These are phyloP conservation scores for Rostratula benghalensis DNA, from an alignment of 2,113 vertebrate genomes.

Conservation along the genomic window DNA sequence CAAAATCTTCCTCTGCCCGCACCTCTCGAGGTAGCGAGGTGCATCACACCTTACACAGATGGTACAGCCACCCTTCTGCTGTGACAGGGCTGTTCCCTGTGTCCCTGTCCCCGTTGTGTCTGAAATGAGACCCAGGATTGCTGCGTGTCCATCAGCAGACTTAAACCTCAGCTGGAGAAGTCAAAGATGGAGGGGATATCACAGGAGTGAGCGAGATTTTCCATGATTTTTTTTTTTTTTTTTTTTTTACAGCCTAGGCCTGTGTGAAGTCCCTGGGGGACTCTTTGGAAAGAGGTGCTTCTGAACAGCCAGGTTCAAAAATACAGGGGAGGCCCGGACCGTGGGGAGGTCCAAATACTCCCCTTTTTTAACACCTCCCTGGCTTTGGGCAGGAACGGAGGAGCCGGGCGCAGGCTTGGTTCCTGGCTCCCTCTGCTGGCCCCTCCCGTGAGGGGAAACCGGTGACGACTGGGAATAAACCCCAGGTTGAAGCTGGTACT, in stretches of 20 bases:
- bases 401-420: not conserved
- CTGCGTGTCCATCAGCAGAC: fast-evolving
- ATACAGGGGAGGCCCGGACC: not conserved
- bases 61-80: too few relatives aligned
- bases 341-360: not conserved
- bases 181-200: not conserved
- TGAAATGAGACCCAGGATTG: fast-evolving
- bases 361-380: fast-evolving
- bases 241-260: not conserved
- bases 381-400: not conserved
- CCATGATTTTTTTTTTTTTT: not conserved
- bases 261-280: not conserved
- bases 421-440: conserved; percentile 65
- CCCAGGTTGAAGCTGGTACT: not conserved
- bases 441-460: not conserved
- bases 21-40: fast-evolving
- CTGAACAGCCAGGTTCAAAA: not conserved
- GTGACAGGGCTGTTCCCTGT: fast-evolving
- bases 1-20: not conserved
- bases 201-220: not conserved
- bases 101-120: not conserved
- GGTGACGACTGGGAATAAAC: not conserved
- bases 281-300: not conserved
- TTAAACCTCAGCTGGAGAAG: not conserved
- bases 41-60: not conserved